A percentile compares a stretch with the other conserved stretches of the same genome.
Evolutionary conservation across 2,888 invertebrate genomes (phyloP).

Genomic region (Linnaemya vulpina): DNA sequence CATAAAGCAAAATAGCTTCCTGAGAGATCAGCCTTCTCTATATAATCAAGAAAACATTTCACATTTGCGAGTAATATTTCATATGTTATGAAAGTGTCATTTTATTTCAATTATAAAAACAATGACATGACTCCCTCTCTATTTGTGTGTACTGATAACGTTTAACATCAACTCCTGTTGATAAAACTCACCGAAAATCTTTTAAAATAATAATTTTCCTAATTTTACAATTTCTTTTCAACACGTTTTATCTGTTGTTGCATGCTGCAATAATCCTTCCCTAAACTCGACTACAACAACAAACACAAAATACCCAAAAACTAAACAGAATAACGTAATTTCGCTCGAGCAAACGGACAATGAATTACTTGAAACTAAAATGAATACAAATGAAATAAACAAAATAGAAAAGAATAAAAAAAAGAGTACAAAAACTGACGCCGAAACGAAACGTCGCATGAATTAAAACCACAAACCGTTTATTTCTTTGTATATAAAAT

Average conservation of each 20-base stretch:
- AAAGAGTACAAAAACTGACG: slow-evolving; percentile 6
- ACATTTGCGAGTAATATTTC: no score
- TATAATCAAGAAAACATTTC: no score
- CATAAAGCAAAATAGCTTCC: no score
- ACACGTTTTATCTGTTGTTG: slow-evolving; percentile 43
- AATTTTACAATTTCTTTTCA: slow-evolving; percentile 26
- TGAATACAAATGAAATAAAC: slow-evolving; percentile 31
- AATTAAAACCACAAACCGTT: slow-evolving; percentile 59
- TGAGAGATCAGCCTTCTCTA: no score
- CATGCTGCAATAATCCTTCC: slow-evolving; percentile 43
- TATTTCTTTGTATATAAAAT: slow-evolving; percentile 29
- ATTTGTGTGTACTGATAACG: slow-evolving; percentile 9
- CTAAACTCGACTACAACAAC: background rate
- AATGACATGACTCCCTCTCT: background rate
- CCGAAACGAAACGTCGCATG: slow-evolving; percentile 53
- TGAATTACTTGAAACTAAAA: slow-evolving; percentile 48
- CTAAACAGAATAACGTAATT: slow-evolving; percentile 37
- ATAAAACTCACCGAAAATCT: slow-evolving; percentile 35
- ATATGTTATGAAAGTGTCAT: no score
- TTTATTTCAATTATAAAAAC: background rate
- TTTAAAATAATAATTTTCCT: slow-evolving; percentile 36
- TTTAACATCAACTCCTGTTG: background rate
- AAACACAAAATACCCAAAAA: background rate
- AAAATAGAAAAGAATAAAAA: slow-evolving; percentile 8
- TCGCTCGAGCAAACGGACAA: slow-evolving; percentile 27